These are phyloP conservation scores for Lepus americanus DNA, from an alignment of 2,113 vertebrate genomes.

Conservation along the genomic window DNA sequence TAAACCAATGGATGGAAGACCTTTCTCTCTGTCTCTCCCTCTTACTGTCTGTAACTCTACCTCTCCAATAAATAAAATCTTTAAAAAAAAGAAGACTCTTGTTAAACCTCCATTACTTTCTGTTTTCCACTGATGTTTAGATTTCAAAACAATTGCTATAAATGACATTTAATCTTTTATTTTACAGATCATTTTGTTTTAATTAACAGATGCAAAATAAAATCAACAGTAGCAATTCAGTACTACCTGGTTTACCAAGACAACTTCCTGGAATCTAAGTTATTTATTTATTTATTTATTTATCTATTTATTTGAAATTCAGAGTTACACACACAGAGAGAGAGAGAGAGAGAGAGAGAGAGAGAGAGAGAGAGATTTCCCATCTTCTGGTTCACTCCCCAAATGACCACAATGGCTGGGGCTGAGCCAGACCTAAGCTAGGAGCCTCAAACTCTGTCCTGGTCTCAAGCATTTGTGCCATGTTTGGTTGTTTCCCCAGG, in stretches of 20 bases:
- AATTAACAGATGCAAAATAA: neutral
- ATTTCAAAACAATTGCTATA: conserved; percentile 36
- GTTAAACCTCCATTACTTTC: neutral
- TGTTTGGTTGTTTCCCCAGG: too few relatives aligned
- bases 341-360: too few relatives aligned
- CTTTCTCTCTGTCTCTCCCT: too few relatives aligned
- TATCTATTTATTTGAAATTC: neutral
- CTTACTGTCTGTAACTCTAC: too few relatives aligned
- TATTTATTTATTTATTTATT: conserved; percentile 52
- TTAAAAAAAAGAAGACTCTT: neutral
- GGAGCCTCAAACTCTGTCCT: too few relatives aligned
- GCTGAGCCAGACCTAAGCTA: too few relatives aligned
- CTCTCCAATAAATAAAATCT: neutral
- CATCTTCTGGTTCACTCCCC: too few relatives aligned
- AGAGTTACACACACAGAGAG: too few relatives aligned
- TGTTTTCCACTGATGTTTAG: neutral
- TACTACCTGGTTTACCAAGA: neutral
- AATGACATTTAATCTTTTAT: neutral
- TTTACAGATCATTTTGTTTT: neutral
- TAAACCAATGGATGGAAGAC: too few relatives aligned
- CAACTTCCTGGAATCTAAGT: neutral
- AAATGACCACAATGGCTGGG: too few relatives aligned
- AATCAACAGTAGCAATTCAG: neutral
- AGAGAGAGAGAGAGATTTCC: too few relatives aligned
- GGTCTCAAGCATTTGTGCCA: too few relatives aligned